These are phyloP conservation scores for Chymomyza fuscimana DNA, from an alignment of 2,888 invertebrate species.

Conservation along the genomic window DNA sequence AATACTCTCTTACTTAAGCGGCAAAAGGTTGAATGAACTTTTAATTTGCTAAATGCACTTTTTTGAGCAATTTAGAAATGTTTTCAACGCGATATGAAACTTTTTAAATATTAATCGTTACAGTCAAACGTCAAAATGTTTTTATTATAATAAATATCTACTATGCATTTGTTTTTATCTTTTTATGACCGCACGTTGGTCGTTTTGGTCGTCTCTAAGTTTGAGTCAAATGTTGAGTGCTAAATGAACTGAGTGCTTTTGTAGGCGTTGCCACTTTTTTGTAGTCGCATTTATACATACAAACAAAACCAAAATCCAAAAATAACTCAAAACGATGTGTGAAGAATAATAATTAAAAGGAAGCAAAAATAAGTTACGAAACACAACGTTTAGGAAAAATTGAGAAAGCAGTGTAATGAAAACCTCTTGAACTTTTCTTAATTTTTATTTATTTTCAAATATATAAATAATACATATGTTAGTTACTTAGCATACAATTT, in stretches of 20 bases:
- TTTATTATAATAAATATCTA: no score
- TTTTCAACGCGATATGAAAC: no score
- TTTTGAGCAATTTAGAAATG: no score
- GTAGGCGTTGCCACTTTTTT: not conserved
- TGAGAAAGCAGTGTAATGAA: not conserved
- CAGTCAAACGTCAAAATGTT: no score
- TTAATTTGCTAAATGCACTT: no score
- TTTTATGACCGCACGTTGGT: no score
- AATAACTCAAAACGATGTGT: constrained; percentile 44
- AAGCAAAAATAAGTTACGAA: constrained; percentile 23
- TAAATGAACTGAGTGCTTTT: not conserved
- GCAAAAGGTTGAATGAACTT: no score
- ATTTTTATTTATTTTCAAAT: not conserved
- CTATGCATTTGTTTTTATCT: no score
- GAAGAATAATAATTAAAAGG: not conserved
- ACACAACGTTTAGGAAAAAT: not conserved
- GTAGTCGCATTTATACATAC: not conserved
- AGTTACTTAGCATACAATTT: not conserved
- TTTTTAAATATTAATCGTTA: no score
- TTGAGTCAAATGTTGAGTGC: not conserved
- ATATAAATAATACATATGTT: not conserved
- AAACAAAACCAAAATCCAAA: constrained; percentile 36
- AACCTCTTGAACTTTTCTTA: not conserved
- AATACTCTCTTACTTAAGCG: no score
- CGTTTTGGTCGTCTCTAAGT: no score